Evolutionary conservation across 2,113 vertebrate genomes (phyloP), one percentile per base, ranked within the genome.

Genomic region (Nothocercus nigrocapillus): DNA sequence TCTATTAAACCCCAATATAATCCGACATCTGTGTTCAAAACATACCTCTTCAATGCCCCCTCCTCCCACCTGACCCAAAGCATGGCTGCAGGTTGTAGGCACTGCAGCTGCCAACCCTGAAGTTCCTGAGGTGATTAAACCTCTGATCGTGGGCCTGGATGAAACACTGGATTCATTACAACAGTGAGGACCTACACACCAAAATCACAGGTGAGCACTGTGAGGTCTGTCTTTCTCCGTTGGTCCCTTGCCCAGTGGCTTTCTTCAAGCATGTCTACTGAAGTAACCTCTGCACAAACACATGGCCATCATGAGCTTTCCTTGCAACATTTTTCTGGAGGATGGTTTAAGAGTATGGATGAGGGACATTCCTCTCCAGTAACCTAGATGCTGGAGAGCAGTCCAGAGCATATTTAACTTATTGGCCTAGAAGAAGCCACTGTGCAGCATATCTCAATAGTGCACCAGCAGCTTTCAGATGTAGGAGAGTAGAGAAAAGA

Each of bases 301-400:
- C 1, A 38, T 5, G 7, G 18, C 8, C 22, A 4, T 58, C 2
- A 0, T 40, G 62, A 62, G 13, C 5, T 47, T 74, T 79, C 24
- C 32, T 70, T 58, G 58, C 9, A n/a, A 2, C 14, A 13, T 20
- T 17, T 79, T 8, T 38, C 27, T 24, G 53, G 85, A 77, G 88
- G 9, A 45, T 7, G 59, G 10, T n/a, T 53, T 42, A 47, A 63
- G 7, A 77, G 44, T 32, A 83, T 7, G 17, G 6, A 58, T 17
- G 80, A 77, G 36, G 34, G 25, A 32, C 4, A 7, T 36, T 36
- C 32, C 13, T 53, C 40, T 77, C 47, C 0, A 0, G 5, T 2
- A 4, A 11, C 8, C 13, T 77, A 59, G 1, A 0, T 34, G 19
- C 7, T 64, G 21, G 25, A 64, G 1, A 76, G 6, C 25, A 62